Evolutionary conservation across 2,113 vertebrate genomes (phyloP).

Genomic region (Thamnophis sirtalis): DNA sequence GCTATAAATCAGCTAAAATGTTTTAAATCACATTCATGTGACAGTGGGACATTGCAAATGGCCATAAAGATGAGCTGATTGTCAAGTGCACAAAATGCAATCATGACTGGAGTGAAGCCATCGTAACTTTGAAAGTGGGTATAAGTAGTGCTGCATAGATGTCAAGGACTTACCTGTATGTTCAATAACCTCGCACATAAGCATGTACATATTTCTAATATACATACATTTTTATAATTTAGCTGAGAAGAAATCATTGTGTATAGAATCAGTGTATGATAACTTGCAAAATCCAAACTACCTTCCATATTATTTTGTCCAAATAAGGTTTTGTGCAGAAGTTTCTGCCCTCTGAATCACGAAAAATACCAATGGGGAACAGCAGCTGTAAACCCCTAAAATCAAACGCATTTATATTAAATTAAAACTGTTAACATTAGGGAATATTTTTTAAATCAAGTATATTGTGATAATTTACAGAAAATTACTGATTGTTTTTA

Average conservation of each 20-base stretch:
- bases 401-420: neutral
- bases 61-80: neutral
- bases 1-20: neutral
- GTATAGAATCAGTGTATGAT: too few species aligned
- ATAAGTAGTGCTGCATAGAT: neutral
- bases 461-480: slow-evolving; percentile 54
- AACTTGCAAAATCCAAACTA: neutral
- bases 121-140: neutral
- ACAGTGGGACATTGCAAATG: neutral
- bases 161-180: neutral
- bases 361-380: neutral
- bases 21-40: neutral
- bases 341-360: neutral
- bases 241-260: neutral
- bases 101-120: neutral
- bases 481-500: slow-evolving; percentile 63
- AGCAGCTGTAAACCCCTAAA: neutral
- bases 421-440: neutral
- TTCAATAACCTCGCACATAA: neutral
- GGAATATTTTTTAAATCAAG: neutral
- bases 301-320: neutral
- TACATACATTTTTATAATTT: neutral
- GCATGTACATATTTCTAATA: neutral
- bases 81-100: neutral
- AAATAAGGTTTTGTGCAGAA: neutral